Evolutionary conservation across 2,797 vertebrate genomes (phyloP).

Genomic region (Rhinoraja longicauda): DNA sequence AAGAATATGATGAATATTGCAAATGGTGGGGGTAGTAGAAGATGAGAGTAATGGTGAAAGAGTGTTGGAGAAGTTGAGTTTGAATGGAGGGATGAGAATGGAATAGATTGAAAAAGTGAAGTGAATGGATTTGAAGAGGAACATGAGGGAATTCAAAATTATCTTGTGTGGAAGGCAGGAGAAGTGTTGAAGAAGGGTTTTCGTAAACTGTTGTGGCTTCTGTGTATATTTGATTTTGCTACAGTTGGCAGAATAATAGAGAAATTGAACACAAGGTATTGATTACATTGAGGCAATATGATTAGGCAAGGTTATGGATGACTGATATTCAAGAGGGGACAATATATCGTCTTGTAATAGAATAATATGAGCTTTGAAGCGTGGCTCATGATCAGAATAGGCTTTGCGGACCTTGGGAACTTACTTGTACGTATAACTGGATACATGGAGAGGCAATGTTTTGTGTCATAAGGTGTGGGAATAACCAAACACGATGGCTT

Average conservation of each 20-base stretch:
- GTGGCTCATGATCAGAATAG: not conserved
- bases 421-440: not conserved
- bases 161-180: not conserved
- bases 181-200: not conserved
- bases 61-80: not conserved
- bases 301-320: not conserved
- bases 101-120: not conserved
- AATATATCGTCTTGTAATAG: not conserved
- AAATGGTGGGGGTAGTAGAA: not conserved
- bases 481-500: not conserved
- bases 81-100: not conserved
- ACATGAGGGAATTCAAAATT: not conserved
- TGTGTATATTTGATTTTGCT: not conserved
- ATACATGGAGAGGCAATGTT: not conserved
- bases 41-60: not conserved
- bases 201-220: not conserved
- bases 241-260: not conserved
- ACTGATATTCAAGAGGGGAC: not conserved
- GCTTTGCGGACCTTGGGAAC: not conserved
- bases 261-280: not conserved
- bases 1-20: not conserved
- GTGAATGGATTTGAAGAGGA: not conserved
- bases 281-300: not conserved
- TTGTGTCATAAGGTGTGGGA: not conserved
- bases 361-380: not conserved